Percentiles rank a stretch among this genome's conserved stretches.
phyloP scores from a whole-genome alignment of 2,113 vertebrate species.

The Otocyon megalotis region DNA sequence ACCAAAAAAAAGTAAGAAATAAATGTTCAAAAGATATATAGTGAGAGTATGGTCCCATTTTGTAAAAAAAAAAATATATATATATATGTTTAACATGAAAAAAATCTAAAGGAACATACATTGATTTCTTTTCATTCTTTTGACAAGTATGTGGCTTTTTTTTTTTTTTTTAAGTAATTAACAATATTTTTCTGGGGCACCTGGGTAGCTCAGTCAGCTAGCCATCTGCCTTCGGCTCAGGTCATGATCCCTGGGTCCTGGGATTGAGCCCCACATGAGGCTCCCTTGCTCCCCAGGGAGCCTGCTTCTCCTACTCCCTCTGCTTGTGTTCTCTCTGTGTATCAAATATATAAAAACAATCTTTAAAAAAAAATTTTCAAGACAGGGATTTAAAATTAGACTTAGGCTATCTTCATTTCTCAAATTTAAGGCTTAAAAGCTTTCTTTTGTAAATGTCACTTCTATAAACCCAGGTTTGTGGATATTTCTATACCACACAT shows the following conservation, averaged over 20 bases:
- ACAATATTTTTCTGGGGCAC: not conserved
- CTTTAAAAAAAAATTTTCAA: not conserved
- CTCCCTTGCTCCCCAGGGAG: too few relatives aligned
- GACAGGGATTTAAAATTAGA: slow-evolving; percentile 29
- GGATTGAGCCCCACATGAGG: too few relatives aligned
- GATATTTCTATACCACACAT: not conserved
- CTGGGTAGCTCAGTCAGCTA: too few relatives aligned
- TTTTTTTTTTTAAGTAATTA: slow-evolving; percentile 9
- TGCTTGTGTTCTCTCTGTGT: too few relatives aligned
- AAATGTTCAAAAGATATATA: not conserved
- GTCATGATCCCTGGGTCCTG: too few relatives aligned
- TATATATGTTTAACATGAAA: not conserved
- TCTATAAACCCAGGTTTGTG: not conserved
- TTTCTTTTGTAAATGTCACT: not conserved
- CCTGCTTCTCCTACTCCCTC: too few relatives aligned
- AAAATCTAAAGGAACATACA: not conserved
- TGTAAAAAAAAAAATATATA: not conserved
- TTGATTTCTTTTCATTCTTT: slow-evolving; percentile 27
- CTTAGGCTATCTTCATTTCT: not conserved
- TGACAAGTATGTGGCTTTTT: not conserved
- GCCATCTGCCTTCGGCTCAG: too few relatives aligned
- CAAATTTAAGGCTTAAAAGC: slow-evolving; percentile 32
- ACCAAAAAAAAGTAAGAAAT: not conserved
- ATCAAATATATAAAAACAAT: too few relatives aligned
- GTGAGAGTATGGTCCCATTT: not conserved